Evolutionary conservation across 2,113 vertebrate species (phyloP), one percentile per base, ranked within the genome.

Genomic region (Gobio gobio): DNA sequence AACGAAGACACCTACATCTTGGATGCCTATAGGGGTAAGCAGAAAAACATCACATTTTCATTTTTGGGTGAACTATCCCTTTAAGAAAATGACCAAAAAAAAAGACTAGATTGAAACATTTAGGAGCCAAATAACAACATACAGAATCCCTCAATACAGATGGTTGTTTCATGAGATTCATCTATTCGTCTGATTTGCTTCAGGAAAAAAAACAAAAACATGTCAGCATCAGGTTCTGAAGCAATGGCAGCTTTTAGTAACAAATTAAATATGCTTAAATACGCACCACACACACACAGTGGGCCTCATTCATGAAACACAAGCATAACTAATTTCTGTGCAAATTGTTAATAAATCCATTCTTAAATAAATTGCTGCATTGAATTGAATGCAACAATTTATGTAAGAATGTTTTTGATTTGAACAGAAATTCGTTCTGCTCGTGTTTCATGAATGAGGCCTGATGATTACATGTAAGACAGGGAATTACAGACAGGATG

Each of bases 401-500:
- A 78, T 22, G 10, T 22, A 78, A 36, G 9, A 36, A 78, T 40
- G 18, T 77, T 58, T 77, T 36, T 56, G 49, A 58, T 78, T 58
- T 78, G 8, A 43, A 73, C 18, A 78, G 51, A 78, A 54, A 78
- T 78, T 78, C 2, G 20, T 22, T 56, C 75, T 36, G 49, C 29
- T 78, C 51, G 2, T 22, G 18, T 78, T 78, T 78, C 51, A 58
- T 58, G 18, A 78, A 78, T 78, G 29, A 58, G 26, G 29, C 29
- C 29, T 36, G 29, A 56, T 77, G 75, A 58, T 33, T 56, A 85
- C 63, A 72, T 61, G 12, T 78, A 80, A 47, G 43, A 47, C 70
- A 73, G n/a, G 43, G 68, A 51, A 77, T 24, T 58, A 80, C n/a
- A 47, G 16, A 56, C 26, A 58, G 75, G 26, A 56, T 78, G 70